A percentile compares a stretch with the other conserved stretches of the same genome.
Evolutionary conservation across 2,113 vertebrate genomes (phyloP).

Genomic region (Calidris pygmaea): DNA sequence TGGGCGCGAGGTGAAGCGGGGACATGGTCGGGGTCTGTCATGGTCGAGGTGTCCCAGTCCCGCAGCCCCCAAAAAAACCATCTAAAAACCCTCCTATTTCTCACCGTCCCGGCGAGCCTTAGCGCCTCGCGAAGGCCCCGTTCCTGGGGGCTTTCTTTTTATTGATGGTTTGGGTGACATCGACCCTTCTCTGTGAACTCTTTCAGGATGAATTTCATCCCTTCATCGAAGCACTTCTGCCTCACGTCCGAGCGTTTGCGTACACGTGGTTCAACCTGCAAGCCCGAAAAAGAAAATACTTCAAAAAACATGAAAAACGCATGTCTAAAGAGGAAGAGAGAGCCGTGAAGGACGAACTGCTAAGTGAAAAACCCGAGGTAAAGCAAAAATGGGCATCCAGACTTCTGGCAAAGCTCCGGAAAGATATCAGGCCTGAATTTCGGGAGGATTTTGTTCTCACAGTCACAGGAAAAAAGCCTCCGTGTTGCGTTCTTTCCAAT

Average conservation of each 20-base stretch:
- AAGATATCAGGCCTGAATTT: conserved; percentile 99
- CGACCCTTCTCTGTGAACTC: conserved; percentile 42
- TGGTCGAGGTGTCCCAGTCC: neutral
- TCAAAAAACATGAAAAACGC: conserved; percentile 99
- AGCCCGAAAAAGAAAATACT: conserved; percentile 99
- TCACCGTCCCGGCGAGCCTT: accelerated
- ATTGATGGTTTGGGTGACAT: conserved; percentile 2
- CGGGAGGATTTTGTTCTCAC: conserved; percentile 99
- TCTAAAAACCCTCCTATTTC: neutral
- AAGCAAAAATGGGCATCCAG: conserved; percentile 99
- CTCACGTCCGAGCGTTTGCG: conserved; percentile 96
- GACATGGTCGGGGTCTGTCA: neutral
- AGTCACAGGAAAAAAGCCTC: conserved; percentile 96
- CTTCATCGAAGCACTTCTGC: conserved; percentile 99
- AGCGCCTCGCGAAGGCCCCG: accelerated
- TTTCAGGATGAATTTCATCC: conserved; percentile 99
- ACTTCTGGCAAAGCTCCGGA: conserved; percentile 96
- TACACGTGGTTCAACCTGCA: conserved; percentile 99
- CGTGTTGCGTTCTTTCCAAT: conserved; percentile 98
- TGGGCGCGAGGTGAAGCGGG: neutral
- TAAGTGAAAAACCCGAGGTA: conserved; percentile 97
- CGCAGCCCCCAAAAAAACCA: neutral
- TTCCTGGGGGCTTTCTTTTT: neutral
- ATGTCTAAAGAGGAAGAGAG: conserved; percentile 99
- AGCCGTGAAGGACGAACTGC: conserved; percentile 97